phyloP scores from a whole-genome alignment of 2,113 vertebrate species.

The Vidua macroura region DNA sequence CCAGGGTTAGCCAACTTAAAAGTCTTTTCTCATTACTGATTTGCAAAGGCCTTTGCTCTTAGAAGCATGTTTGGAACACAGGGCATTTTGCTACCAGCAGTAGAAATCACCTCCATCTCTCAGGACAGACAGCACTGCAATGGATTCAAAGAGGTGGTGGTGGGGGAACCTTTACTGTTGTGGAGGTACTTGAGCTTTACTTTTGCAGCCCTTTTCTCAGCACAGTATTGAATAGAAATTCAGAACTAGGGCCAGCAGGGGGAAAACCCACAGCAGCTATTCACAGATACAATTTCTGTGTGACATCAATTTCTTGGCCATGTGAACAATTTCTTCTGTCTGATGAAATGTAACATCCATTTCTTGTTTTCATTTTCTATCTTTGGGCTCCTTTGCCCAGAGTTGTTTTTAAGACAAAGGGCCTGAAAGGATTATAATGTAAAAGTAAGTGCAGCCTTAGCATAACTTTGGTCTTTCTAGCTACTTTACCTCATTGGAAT shows the following conservation, averaged over 20 bases:
- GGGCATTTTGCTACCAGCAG: not conserved
- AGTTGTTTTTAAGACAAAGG: not conserved
- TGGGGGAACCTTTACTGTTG: not conserved
- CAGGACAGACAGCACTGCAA: not conserved
- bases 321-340: not conserved
- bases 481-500: not conserved
- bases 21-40: not conserved
- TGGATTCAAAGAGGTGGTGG: not conserved
- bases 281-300: not conserved
- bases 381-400: not conserved
- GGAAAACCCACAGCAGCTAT: not conserved
- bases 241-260: not conserved
- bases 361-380: not conserved
- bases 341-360: not conserved
- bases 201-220: not conserved
- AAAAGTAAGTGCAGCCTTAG: not conserved
- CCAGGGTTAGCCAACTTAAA: not conserved
- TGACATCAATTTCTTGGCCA: not conserved
- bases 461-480: not conserved
- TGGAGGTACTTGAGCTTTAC: not conserved
- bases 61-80: not conserved
- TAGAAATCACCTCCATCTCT: not conserved
- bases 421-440: not conserved
- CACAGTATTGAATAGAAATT: not conserved
- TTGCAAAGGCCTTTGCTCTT: not conserved